These are phyloP conservation scores for Ormyrus rosae DNA, from an alignment of 2,888 invertebrate species.

Conservation along the genomic window DNA sequence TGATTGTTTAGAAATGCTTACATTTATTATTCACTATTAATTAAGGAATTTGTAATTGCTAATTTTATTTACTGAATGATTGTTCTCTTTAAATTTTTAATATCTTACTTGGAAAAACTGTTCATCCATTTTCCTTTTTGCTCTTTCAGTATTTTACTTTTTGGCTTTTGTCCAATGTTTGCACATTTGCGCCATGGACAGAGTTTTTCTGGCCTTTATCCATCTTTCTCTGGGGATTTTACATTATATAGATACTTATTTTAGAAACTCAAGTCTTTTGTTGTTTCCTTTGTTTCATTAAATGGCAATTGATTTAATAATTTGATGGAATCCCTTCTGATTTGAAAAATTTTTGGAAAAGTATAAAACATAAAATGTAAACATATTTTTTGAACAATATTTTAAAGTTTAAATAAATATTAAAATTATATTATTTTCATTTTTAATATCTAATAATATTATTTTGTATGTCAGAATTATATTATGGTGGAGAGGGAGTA, in stretches of 20 bases:
- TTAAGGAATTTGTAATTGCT: neutral
- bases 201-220: conserved; percentile 58
- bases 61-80: neutral
- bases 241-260: conserved; percentile 47
- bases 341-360: neutral
- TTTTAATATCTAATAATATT: neutral
- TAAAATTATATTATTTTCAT: conserved; percentile 7
- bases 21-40: neutral
- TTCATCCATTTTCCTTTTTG: conserved; percentile 29
- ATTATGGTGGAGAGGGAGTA: conserved; percentile 96
- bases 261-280: conserved; percentile 45
- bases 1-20: neutral
- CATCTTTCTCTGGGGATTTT: conserved; percentile 54
- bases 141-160: conserved; percentile 51
- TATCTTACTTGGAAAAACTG: conserved; percentile 18
- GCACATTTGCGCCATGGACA: conserved; percentile 54
- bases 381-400: neutral
- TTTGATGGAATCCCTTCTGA: neutral
- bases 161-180: conserved; percentile 56
- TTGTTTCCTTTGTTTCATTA: conserved; percentile 44
- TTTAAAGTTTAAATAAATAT: neutral
- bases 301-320: conserved; percentile 1
- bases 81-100: conserved; percentile 2
- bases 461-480: conserved; percentile 82
- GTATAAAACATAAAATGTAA: neutral